These are phyloP conservation scores for Plagodis dolabraria DNA, from an alignment of 2,888 invertebrate species.

Conservation along the genomic window DNA sequence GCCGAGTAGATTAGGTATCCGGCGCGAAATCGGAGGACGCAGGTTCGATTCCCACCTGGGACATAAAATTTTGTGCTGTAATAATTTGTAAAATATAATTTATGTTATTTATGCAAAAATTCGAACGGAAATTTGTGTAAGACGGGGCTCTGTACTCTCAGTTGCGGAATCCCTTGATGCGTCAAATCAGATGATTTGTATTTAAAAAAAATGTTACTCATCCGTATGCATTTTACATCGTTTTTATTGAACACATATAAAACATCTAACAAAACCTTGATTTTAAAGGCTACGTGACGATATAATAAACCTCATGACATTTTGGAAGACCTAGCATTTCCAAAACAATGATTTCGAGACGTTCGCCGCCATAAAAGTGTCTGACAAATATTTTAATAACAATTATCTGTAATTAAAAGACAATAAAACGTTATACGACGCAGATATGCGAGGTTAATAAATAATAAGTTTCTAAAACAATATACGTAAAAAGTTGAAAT, in stretches of 20 bases:
- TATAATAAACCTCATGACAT: constrained; percentile 25
- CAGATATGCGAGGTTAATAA: constrained; percentile 21
- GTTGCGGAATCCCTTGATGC: too few species aligned
- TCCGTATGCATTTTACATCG: not conserved
- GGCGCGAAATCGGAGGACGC: too few species aligned
- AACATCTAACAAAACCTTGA: constrained; percentile 20
- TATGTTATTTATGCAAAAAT: too few species aligned
- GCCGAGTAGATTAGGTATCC: too few species aligned
- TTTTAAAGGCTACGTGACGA: constrained; percentile 17
- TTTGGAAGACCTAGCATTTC: constrained; percentile 19
- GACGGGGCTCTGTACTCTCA: too few species aligned
- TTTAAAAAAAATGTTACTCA: too few species aligned
- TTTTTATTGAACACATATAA: constrained; percentile 8
- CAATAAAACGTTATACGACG: constrained; percentile 23
- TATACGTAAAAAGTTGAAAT: not conserved
- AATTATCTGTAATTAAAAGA: constrained; percentile 24
- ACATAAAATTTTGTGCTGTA: too few species aligned
- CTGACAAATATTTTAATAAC: constrained; percentile 19
- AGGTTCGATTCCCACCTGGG: too few species aligned
- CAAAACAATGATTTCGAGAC: constrained; percentile 15
- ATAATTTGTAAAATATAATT: too few species aligned
- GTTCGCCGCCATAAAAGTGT: constrained; percentile 12
- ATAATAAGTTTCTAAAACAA: constrained; percentile 4
- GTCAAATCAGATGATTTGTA: too few species aligned
- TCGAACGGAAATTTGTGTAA: too few species aligned